phyloP scores from a whole-genome alignment of 2,888 invertebrate species.

The Loripinus fragilis region DNA sequence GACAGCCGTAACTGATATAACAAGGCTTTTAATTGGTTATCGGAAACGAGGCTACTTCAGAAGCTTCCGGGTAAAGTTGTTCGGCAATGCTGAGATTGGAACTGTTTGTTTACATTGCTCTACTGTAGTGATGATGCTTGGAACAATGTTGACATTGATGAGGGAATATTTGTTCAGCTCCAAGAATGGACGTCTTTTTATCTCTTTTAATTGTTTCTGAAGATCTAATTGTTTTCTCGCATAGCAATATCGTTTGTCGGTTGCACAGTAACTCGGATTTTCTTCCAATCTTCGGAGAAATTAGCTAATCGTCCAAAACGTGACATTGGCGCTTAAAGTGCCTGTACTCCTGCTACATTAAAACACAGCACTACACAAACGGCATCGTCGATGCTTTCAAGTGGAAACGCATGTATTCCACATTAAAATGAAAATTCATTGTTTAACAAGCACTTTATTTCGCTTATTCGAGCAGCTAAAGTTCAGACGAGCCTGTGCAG shows the following conservation, averaged over 20 bases:
- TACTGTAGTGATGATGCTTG: conserved; percentile 2
- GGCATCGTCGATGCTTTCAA: too few species aligned
- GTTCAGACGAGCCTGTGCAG: too few species aligned
- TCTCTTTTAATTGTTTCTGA: conserved; percentile 12
- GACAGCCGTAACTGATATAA: neutral
- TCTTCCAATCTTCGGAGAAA: too few species aligned
- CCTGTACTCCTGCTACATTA: too few species aligned
- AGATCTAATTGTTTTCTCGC: conserved; percentile 6
- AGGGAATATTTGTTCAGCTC: conserved; percentile 10
- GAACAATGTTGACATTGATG: conserved; percentile 16
- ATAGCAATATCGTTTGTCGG: neutral
- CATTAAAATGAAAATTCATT: too few species aligned
- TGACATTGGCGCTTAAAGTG: too few species aligned
- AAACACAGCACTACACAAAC: too few species aligned
- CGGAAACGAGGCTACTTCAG: conserved; percentile 40
- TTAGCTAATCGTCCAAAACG: too few species aligned
- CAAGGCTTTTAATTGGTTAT: conserved; percentile 31
- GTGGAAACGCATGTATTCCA: too few species aligned
- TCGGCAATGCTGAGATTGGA: conserved; percentile 35
- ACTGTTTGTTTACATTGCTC: conserved; percentile 21
- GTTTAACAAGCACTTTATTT: too few species aligned
- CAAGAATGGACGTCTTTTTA: neutral
- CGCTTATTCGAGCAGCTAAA: too few species aligned
- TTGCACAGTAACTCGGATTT: conserved; percentile 11
- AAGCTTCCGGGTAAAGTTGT: conserved; percentile 33